Evolutionary conservation across 2,888 invertebrate genomes (phyloP), one percentile per base, ranked within the genome.

Genomic region (Eupithecia subfuscata): DNA sequence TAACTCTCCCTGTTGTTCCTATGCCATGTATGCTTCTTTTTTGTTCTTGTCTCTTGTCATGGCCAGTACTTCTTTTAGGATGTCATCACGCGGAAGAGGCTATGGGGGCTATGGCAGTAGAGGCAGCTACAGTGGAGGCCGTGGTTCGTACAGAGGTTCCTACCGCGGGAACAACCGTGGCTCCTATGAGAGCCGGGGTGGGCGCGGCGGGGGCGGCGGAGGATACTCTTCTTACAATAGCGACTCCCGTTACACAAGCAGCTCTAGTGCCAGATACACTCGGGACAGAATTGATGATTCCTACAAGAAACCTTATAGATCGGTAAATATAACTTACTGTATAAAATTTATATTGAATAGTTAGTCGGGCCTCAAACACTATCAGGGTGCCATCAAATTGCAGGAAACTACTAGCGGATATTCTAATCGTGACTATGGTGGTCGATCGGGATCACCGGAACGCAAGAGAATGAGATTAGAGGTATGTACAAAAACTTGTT

Each of bases 401-500:
- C 84, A 95, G 95, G 95, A 95, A 80, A 87, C 87, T 81, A 90
- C 95, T 78, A 92, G 93, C 83, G 93, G 91, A 81, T 95, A 95
- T 86, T 93, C 95, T 71, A 93, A 90, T 80, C 92, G 96, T 79
- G 96, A 96, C 75, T 95, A 95, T 88, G 94, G 95, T 81, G 91
- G 93, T 78, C 92, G 95, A 79, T 93, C 96, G 80, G 95, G 96
- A 79, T 96, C 96, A 73, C 96, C 96, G 69, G 96, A 96, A 69
- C 93, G 96, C 75, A 96, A 96, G 88, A 92, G 96, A 87, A 94
- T 96, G 90, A 95, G 96, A 85, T 92, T 95, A 82, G 96, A 96
- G 95, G 96, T 96, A 84, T 90, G 93, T 93, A 85, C 81, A 70
- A 25, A 67, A 65, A 65, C 14, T 45, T 68, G 25, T 56, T 73